Percentiles rank a stretch among this genome's conserved stretches.
Conservation (phyloP, 2,888 invertebrate genomes). For the Cerastis rubricosa region DNA sequence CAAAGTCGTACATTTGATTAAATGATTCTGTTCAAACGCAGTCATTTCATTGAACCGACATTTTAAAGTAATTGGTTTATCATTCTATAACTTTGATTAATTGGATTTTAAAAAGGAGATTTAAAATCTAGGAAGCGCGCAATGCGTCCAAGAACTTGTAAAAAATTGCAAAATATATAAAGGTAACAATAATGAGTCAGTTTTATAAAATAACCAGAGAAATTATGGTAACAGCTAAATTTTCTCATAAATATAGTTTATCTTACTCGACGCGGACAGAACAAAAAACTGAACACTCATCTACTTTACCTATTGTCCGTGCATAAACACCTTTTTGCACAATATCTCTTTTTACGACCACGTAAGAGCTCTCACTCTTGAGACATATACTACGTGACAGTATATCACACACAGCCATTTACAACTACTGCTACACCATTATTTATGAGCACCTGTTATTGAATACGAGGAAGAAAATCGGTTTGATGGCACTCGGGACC, state of each 20-base stretch:
- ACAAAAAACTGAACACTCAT: too few species aligned
- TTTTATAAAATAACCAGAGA: too few species aligned
- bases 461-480: constrained; percentile 4
- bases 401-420: constrained; percentile 50
- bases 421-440: constrained; percentile 41
- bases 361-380: constrained; percentile 66
- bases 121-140: not conserved
- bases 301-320: too few species aligned
- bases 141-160: too few species aligned
- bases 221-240: too few species aligned
- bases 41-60: not conserved
- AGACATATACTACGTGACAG: constrained; percentile 67
- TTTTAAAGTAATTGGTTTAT: constrained; percentile 11
- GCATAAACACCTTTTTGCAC: too few species aligned
- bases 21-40: constrained; percentile 29
- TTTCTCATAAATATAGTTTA: too few species aligned
- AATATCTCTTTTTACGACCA: constrained; percentile 61
- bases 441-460: constrained; percentile 38
- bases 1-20: constrained; percentile 32
- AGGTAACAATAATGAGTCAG: too few species aligned
- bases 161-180: too few species aligned
- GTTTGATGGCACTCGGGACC: not conserved
- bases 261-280: too few species aligned
- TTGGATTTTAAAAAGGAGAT: not conserved
- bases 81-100: constrained; percentile 13